Base-by-base conservation (phyloP, 2,888 invertebrate species). In the Coelogynopora nodosa region DNA sequence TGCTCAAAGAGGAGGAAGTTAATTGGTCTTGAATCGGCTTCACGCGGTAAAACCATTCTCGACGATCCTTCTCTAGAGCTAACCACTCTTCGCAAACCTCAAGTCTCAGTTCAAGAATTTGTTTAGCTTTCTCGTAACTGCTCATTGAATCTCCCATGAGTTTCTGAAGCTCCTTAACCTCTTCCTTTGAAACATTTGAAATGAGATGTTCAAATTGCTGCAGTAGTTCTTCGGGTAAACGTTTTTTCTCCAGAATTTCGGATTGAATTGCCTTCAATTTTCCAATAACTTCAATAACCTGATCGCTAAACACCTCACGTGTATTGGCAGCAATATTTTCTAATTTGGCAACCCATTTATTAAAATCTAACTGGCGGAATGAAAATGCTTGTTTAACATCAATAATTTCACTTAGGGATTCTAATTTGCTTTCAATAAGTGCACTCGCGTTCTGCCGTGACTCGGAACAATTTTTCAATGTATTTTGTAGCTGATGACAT, bases 1-100 rank as follows among this genome's bases (percentile, higher is more conserved):
- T 26, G 18, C 2, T 74, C 23, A 74, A 74, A 23, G 74, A 74
- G 5, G 74, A 2, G 5, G 74, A 74, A n/a, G 18, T 23, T 26
- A 74, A 26, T 23, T 74, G 74, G 23, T 74, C 74, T 74, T 74
- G 74, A 74, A 74, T 74, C 23, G 74, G 74, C 23, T 74, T 74
- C 23, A 74, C 23, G 2, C 23, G 5, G 27, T 74, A 74, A 5
- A 74, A 74, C 74, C 74, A 74, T 2, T 74, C 74, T n/a, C 74
- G 74, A 26, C 74, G 74, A 74, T 74, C 74, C 27, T 74, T 74
- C 23, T 74, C 74, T n/a, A 74, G 27, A n/a, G 74, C 74, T 13
- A 74, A 23, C 74, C 74, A 74, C 5, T 74, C 74, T 74, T 74
- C 74, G 23, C 5, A 74, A 2, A 74, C 23, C 23, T 74, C 23